Evolutionary conservation across 1,140 invertebrate species (phyloP).

Genomic region (Lepidostoma basale): DNA sequence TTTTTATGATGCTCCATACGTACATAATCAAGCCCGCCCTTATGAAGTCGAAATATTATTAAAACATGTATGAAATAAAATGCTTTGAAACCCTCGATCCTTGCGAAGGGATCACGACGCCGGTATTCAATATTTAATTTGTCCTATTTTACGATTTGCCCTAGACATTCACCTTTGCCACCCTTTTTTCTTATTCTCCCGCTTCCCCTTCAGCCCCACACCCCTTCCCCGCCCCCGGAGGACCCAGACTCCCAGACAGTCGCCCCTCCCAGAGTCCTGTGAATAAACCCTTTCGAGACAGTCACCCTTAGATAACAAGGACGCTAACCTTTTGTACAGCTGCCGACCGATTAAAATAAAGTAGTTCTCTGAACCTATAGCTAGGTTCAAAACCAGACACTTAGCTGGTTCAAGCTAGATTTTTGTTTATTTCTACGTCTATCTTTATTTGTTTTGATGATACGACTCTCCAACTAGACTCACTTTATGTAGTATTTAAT

Average conservation of each 20-base stretch:
- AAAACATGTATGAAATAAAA: no score
- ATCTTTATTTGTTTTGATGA: no score
- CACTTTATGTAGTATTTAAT: no score
- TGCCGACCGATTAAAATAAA: slow-evolving; percentile 3
- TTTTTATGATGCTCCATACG: no score
- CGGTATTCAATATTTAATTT: no score
- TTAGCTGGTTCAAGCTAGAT: no score
- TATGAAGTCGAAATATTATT: no score
- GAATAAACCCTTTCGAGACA: slow-evolving; percentile 24
- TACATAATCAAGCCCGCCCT: no score
- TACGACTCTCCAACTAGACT: no score
- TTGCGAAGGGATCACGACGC: no score
- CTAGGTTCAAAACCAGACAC: not conserved
- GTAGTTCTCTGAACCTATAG: not conserved
- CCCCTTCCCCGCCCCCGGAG: not conserved
- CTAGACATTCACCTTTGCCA: slow-evolving; percentile 12
- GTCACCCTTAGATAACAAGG: slow-evolving; percentile 18
- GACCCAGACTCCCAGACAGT: slow-evolving; percentile 19
- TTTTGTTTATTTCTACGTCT: no score
- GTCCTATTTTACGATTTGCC: not conserved
- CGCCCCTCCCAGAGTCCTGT: slow-evolving; percentile 1
- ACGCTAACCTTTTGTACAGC: slow-evolving; percentile 19
- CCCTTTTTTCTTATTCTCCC: not conserved
- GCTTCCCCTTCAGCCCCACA: not conserved
- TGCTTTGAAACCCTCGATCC: no score